Base-by-base conservation (phyloP, 2,888 invertebrate genomes). In the Euclidia mi region DNA sequence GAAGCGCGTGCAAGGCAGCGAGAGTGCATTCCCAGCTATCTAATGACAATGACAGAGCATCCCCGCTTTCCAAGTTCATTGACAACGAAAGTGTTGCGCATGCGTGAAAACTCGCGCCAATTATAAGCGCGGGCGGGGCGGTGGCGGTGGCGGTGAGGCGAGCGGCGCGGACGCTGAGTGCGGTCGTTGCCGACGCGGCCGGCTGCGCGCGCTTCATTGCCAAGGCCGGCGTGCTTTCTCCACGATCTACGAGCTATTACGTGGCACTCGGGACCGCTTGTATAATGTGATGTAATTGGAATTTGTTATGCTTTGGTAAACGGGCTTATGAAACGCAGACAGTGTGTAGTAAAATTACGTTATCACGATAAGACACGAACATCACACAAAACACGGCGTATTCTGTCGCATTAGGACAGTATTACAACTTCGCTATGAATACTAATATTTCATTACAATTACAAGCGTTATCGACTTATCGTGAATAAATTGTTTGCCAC, bases 41-140 rank as follows among this genome's bases (percentile, higher is more conserved):
- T 87, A 87, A 87, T 86, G 90, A 92, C 92, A 93, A 91, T 91
- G 91, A 91, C 88, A 84, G 90, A 86, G 83, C 90, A 91, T 89
- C 91, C 87, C 89, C 90, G 92, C 94, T 94, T 93, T 93, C 92
- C 91, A 93, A 93, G 94, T 94, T 94, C 94, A 93, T 88, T 93
- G 93, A 90, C 93, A 94, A 94, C 83, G 94, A 94, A 92, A 94
- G 94, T 94, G 87, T 85, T 82, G 87, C 81, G 86, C 85, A 85
- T 88, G 90, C 90, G 92, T 93, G 93, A 91, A 92, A 93, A 91
- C 89, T 90, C 84, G 87, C 85, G 86, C 83, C 87, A 87, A 89
- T 88, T 90, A 88, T 66, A 74, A 78, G 76, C 76, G 76, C 73
- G 57, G 69, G 65, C 43, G 61, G 56, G 34, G 42, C 50, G 70